Conservation (phyloP, 2,113 vertebrate genomes). For the Notechis scutatus region DNA sequence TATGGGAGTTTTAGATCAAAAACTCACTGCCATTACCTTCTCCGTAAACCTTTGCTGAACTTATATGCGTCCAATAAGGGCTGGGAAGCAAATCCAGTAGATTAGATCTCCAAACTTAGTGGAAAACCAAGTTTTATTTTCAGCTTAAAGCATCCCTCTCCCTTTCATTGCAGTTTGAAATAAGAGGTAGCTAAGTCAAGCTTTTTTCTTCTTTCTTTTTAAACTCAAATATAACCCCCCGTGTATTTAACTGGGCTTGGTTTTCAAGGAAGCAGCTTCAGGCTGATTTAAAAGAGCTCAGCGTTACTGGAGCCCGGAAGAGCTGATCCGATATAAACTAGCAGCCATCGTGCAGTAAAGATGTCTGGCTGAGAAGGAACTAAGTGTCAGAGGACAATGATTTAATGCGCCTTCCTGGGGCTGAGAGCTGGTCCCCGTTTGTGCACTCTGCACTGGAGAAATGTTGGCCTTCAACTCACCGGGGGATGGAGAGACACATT, state of each 20-base stretch:
- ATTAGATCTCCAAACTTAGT: neutral
- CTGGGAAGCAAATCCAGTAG: neutral
- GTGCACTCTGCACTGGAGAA: conserved; percentile 16
- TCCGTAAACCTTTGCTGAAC: neutral
- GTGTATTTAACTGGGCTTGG: neutral
- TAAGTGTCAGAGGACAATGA: neutral
- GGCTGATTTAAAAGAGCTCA: neutral
- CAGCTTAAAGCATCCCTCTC: neutral
- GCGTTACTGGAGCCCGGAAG: neutral
- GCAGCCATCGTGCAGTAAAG: conserved; percentile 42
- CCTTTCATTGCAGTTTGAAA: neutral
- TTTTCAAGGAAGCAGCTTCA: neutral
- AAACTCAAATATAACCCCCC: neutral
- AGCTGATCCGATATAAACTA: conserved; percentile 20
- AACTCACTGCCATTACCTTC: neutral
- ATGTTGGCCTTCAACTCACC: neutral
- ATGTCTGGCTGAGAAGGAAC: conserved; percentile 42
- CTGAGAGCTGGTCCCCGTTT: conserved; percentile 29
- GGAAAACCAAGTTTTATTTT: neutral
- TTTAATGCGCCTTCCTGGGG: conserved; percentile 33
- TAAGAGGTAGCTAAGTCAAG: neutral
- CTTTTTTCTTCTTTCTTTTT: neutral
- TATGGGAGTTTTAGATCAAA: neutral
- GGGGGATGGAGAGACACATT: conserved; percentile 22
- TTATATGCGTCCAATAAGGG: neutral